Percentiles rank a stretch among this genome's conserved stretches.
Conservation (phyloP, 2,888 invertebrate genomes). For the Entomobrya multifasciata region DNA sequence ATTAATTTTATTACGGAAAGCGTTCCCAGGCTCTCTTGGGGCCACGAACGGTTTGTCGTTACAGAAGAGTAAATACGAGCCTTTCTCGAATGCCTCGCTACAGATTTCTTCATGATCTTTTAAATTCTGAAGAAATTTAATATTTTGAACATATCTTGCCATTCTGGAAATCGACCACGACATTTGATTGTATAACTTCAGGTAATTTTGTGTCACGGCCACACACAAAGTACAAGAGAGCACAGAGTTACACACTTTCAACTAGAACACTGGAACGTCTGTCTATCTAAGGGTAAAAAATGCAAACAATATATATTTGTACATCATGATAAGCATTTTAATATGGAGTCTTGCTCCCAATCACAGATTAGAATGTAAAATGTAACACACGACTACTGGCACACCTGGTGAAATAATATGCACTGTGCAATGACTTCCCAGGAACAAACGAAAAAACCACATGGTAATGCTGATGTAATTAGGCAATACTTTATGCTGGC, state of each 20-base stretch:
- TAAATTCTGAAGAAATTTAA: constrained; percentile 76
- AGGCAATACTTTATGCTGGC: no score
- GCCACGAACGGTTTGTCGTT: constrained; percentile 74
- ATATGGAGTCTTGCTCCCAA: no score
- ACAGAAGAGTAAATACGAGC: constrained; percentile 74
- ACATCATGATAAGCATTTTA: no score
- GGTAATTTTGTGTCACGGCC: not conserved
- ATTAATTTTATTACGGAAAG: constrained; percentile 54
- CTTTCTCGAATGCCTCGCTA: constrained; percentile 69
- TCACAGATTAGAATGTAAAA: no score
- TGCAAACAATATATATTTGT: not conserved
- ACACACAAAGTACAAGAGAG: no score
- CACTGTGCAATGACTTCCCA: no score
- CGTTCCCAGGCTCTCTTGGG: constrained; percentile 14
- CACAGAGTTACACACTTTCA: no score
- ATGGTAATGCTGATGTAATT: no score
- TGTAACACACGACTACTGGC: no score
- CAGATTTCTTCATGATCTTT: constrained; percentile 78
- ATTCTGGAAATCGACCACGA: constrained; percentile 76
- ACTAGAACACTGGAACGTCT: not conserved
- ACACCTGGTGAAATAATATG: no score
- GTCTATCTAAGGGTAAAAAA: not conserved
- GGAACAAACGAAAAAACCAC: no score
- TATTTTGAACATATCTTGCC: constrained; percentile 77
- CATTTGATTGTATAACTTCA: constrained; percentile 27